Conservation (phyloP, 2,113 vertebrate species). For the Podiceps cristatus region DNA sequence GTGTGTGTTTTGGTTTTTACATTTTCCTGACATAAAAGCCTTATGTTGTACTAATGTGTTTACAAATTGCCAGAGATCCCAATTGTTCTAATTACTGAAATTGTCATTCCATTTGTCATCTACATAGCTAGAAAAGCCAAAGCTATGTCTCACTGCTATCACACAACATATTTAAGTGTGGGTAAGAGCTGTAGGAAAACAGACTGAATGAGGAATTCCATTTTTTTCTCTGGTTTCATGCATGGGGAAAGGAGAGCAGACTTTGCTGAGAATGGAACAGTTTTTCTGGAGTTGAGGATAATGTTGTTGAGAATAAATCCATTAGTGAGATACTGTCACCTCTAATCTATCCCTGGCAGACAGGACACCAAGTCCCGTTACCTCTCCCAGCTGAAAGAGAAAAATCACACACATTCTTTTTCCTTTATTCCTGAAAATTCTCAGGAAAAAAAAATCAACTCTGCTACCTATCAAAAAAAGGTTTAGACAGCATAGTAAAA, state of each 20-base stretch:
- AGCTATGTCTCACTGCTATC: background rate
- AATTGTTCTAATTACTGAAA: background rate
- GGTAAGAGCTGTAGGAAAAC: background rate
- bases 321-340: background rate
- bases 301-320: background rate
- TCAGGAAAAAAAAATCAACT: background rate
- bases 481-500: background rate
- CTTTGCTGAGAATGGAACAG: rapidly evolving
- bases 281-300: background rate
- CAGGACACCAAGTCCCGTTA: background rate
- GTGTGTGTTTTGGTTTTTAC: too few relatives aligned
- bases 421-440: background rate
- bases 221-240: background rate
- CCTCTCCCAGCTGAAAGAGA: background rate
- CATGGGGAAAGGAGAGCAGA: background rate
- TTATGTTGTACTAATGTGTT: background rate
- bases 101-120: background rate
- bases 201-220: background rate
- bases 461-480: background rate
- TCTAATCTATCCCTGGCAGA: background rate
- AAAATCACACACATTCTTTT: background rate
- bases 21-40: background rate
- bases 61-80: background rate
- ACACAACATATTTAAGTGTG: background rate
- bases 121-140: background rate